phyloP scores from a whole-genome alignment of 2,888 invertebrate genomes.

The Cheilosia impressa region DNA sequence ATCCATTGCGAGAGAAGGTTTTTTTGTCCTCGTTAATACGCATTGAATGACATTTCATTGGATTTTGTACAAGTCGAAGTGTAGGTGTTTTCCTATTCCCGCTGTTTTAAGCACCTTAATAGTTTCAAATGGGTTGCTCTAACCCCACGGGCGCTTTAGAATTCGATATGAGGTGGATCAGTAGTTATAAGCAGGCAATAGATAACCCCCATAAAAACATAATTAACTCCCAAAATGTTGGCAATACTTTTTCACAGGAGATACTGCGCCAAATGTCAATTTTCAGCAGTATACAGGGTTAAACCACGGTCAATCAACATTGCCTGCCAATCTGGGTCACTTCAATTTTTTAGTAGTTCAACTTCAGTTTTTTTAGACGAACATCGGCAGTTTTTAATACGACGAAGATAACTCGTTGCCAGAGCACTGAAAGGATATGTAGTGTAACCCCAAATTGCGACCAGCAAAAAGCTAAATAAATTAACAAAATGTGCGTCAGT shows the following conservation, averaged over 20 bases:
- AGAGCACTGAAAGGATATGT: not conserved
- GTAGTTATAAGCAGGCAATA: not conserved
- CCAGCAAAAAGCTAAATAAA: slow-evolving; percentile 23
- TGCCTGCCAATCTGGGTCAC: slow-evolving; percentile 34
- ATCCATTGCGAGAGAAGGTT: slow-evolving; percentile 1
- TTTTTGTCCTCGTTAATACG: slow-evolving; percentile 12
- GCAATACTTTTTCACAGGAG: not conserved
- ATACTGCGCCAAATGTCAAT: not conserved
- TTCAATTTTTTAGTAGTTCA: not conserved
- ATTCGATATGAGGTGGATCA: no score
- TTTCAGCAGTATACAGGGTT: not conserved
- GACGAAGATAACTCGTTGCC: not conserved
- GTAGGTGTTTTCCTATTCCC: slow-evolving; percentile 5
- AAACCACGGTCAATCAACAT: slow-evolving; percentile 29
- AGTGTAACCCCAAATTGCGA: not conserved
- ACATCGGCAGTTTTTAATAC: not conserved
- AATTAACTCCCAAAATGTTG: not conserved
- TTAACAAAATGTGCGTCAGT: slow-evolving; percentile 38
- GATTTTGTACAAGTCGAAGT: not conserved
- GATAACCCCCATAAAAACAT: not conserved
- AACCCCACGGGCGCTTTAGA: not conserved
- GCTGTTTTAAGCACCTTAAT: not conserved
- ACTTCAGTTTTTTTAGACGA: not conserved
- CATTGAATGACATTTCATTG: slow-evolving; percentile 26
- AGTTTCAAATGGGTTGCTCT: not conserved